A percentile compares a stretch with the other conserved stretches of the same genome.
phyloP scores from a whole-genome alignment of 53 echinoderm and acorn worm genomes.

The Hippasteria phrygiana region DNA sequence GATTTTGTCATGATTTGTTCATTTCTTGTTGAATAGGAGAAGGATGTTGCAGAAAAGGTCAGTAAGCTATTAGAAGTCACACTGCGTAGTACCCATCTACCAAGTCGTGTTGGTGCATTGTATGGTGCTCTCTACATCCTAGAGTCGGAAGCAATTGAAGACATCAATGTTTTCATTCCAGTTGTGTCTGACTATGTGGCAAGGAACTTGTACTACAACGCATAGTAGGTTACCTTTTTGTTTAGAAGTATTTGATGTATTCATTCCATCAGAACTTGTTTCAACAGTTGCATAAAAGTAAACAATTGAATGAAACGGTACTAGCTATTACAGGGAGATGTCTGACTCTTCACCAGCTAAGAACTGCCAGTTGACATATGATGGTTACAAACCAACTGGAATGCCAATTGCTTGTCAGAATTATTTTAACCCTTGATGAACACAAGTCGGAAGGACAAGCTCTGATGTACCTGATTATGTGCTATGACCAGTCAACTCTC shows the following conservation, averaged over 20 bases:
- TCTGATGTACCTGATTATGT: too few species aligned
- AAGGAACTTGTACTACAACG: slow-evolving; percentile 75
- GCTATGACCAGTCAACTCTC: too few species aligned
- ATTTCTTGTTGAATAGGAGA: slow-evolving; percentile 71
- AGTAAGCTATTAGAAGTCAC: slow-evolving; percentile 95
- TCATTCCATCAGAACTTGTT: not conserved
- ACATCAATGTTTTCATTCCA: slow-evolving; percentile 91
- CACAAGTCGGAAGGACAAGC: too few species aligned
- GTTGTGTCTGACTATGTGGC: slow-evolving; percentile 89
- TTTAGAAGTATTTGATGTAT: too few species aligned
- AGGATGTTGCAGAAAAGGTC: slow-evolving; percentile 94
- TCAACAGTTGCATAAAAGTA: too few species aligned
- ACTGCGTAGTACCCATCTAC: slow-evolving; percentile 91
- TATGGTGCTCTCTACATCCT: slow-evolving; percentile 93
- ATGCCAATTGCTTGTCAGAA: too few species aligned
- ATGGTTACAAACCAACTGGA: too few species aligned
- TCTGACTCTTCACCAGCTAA: too few species aligned
- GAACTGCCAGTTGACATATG: too few species aligned
- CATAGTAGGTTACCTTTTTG: slow-evolving; percentile 75
- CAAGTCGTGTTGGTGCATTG: slow-evolving; percentile 91
- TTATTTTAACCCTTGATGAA: too few species aligned
- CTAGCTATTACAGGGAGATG: too few species aligned
- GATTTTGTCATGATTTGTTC: not conserved
- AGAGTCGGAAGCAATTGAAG: slow-evolving; percentile 96
- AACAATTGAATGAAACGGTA: too few species aligned